These are phyloP conservation scores for Wasmannia auropunctata DNA, from an alignment of 1,140 invertebrate species.

Conservation along the genomic window DNA sequence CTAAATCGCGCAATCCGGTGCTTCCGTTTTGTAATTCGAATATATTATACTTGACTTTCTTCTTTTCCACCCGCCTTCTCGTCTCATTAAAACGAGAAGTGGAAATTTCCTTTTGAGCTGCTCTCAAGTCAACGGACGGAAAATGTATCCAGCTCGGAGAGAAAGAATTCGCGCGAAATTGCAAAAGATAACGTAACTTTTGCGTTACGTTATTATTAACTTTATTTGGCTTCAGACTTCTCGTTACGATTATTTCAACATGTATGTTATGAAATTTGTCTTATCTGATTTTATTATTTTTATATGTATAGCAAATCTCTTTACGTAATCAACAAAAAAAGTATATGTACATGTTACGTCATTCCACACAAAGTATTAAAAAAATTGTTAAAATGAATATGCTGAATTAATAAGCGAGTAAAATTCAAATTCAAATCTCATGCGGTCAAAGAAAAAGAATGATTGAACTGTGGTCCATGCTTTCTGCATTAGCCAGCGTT, in stretches of 20 bases:
- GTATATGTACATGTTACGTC: background rate
- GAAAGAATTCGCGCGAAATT: background rate
- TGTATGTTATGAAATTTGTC: background rate
- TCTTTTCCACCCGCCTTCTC: background rate
- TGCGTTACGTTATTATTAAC: background rate
- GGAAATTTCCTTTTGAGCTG: background rate
- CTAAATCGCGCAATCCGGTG: background rate
- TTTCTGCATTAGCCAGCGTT: background rate
- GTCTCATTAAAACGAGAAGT: background rate
- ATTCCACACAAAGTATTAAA: no score
- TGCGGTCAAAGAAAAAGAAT: background rate
- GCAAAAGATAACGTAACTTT: background rate
- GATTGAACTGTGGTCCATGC: background rate
- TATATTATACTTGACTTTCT: slow-evolving; percentile 11
- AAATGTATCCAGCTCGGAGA: background rate
- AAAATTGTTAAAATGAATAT: background rate
- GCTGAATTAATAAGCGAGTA: background rate
- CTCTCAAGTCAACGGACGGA: background rate
- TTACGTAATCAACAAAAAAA: background rate
- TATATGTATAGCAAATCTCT: background rate
- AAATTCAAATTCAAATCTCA: background rate
- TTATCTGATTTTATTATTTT: background rate
- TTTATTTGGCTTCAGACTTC: background rate
- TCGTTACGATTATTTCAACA: background rate
- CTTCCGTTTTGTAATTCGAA: slow-evolving; percentile 38